Evolutionary conservation across 2,888 invertebrate genomes (phyloP).

Genomic region (Zootermopsis nevadensis): DNA sequence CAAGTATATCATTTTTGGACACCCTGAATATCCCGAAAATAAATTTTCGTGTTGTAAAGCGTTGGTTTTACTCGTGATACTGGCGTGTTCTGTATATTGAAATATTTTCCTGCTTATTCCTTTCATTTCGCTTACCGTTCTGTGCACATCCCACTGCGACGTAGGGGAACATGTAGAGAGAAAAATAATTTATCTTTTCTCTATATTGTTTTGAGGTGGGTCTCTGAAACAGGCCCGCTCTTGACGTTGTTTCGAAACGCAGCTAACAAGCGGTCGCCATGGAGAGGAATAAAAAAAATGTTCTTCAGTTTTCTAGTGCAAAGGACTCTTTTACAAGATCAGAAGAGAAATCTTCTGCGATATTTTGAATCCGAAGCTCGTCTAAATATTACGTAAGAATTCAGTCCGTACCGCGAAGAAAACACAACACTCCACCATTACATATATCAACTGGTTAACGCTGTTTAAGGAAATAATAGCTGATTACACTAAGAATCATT

Average conservation of each 20-base stretch:
- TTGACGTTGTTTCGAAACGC: not conserved
- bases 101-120: not conserved
- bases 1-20: no score
- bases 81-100: not conserved
- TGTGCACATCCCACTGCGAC: not conserved
- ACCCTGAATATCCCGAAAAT: no score
- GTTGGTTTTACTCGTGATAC: not conserved
- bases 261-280: slow-evolving; percentile 41
- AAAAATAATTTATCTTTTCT: slow-evolving; percentile 40
- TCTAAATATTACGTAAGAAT: no score
- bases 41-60: not conserved
- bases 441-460: no score
- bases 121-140: not conserved
- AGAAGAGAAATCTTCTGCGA: not conserved
- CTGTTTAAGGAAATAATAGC: no score
- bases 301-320: not conserved
- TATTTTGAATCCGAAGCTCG: no score
- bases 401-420: no score
- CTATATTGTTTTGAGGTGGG: slow-evolving; percentile 39
- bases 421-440: no score
- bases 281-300: slow-evolving; percentile 22
- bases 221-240: slow-evolving; percentile 27
- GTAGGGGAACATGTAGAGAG: not conserved
- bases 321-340: slow-evolving; percentile 21
- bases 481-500: no score